Evolutionary conservation across 1,140 invertebrate genomes (phyloP), one percentile per base, ranked within the genome.

Genomic region (Diprion similis): DNA sequence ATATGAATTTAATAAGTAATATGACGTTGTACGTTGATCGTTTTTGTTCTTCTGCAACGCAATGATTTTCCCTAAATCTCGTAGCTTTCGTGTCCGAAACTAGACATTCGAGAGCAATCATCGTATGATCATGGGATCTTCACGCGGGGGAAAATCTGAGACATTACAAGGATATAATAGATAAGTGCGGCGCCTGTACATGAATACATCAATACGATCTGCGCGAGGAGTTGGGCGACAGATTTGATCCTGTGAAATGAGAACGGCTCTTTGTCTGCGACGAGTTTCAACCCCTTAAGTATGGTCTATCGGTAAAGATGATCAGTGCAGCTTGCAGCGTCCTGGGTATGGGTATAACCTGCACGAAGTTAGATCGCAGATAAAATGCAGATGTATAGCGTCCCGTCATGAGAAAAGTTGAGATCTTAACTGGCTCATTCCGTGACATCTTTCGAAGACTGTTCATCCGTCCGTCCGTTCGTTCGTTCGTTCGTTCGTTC

Each of bases 371-470:
- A 68, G 66, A 68, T 19, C 18, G 11, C 11, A 68, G 66, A 68
- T 19, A 19, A 45, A 68, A 68, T 19, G 37, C 18, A 59, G 51
- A 59, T 59, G 51, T 59, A 59, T 59, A 59, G 51, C 51, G 51
- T 59, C 51, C 51, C 51, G 66, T 68, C 66, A 45, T 68, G 37
- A 68, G 66, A 68, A 68, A 68, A 15, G 10, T 18, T 84, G 81
- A 84, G 83, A 84, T 84, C 83, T 84, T 83, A 84, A 84, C 83
- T 84, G 83, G 71, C 66, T 83, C 80, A 79, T 76, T 78, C 68
- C 80, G 59, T 70, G 75, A 66, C 19, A 71, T 37, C 71, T 71
- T 65, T 65, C 24, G 51, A 65, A n/a, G 70, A 71, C 51, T 65
- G 66, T 71, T 65, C 64, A 37, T 37, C 47, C 59, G 70, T 71